phyloP scores from a whole-genome alignment of 2,888 invertebrate genomes.

The Argyresthia goedartella region DNA sequence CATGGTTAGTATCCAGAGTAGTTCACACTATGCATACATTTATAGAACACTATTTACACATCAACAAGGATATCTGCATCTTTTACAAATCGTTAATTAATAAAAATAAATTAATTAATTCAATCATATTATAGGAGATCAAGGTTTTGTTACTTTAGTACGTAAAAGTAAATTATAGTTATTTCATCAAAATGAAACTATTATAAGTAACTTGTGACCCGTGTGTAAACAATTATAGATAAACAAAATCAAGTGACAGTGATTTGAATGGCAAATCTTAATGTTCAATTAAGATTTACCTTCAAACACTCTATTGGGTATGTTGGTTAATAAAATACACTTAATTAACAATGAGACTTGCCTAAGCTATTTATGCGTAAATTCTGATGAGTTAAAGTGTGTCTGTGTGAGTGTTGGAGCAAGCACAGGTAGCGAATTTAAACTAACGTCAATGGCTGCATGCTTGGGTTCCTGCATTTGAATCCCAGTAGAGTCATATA shows the following conservation, averaged over 20 bases:
- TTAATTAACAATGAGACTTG: too few relatives aligned
- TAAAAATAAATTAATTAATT: slow-evolving; percentile 50
- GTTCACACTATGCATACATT: background rate
- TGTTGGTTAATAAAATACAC: too few relatives aligned
- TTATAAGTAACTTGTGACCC: slow-evolving; percentile 1
- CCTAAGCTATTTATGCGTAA: too few relatives aligned
- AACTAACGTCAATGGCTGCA: too few relatives aligned
- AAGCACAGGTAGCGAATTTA: too few relatives aligned
- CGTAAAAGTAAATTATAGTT: slow-evolving; percentile 17
- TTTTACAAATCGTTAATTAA: slow-evolving; percentile 30
- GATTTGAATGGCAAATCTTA: too few relatives aligned
- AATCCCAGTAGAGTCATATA: too few relatives aligned
- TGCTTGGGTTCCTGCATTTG: too few relatives aligned
- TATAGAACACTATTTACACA: slow-evolving; percentile 45
- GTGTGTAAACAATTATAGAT: background rate
- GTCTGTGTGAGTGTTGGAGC: too few relatives aligned
- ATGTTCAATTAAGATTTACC: too few relatives aligned
- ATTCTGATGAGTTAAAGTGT: too few relatives aligned
- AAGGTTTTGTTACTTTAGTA: slow-evolving; percentile 35
- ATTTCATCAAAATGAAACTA: background rate
- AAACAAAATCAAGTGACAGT: background rate
- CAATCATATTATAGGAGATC: slow-evolving; percentile 39
- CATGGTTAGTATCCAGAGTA: background rate
- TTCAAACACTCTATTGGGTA: too few relatives aligned
- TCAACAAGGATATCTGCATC: slow-evolving; percentile 41